phyloP scores from a whole-genome alignment of 2,797 vertebrate genomes.

The Helostoma temminkii region DNA sequence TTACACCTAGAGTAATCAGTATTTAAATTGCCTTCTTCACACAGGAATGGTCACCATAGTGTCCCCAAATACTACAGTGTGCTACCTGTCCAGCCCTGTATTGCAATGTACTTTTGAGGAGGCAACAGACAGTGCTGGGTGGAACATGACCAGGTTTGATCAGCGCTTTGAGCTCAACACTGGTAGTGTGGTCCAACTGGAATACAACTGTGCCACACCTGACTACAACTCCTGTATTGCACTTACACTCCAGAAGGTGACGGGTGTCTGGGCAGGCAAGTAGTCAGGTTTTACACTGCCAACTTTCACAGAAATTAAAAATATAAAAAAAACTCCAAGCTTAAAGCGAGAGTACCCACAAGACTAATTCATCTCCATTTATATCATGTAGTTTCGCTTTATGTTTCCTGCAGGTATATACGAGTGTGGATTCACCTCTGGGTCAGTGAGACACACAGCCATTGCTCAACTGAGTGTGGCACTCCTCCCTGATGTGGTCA shows the following conservation, averaged over 20 bases:
- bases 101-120: slow-evolving; percentile 70
- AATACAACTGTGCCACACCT: fast-evolving
- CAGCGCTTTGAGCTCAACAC: slow-evolving; percentile 35
- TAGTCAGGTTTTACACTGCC: not conserved
- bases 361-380: no score
- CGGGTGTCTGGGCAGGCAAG: slow-evolving; percentile 67
- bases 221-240: not conserved
- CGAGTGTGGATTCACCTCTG: slow-evolving; percentile 72
- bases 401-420: slow-evolving; percentile 72
- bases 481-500: slow-evolving; percentile 75
- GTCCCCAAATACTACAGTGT: not conserved
- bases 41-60: slow-evolving; percentile 75
- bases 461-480: slow-evolving; percentile 38
- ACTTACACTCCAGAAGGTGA: slow-evolving; percentile 21
- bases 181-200: slow-evolving; percentile 59
- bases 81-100: not conserved
- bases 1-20: no score
- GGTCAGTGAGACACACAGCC: slow-evolving; percentile 70
- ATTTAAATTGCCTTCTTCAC: not conserved
- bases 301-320: no score
- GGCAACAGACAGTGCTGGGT: not conserved
- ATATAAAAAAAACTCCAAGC: no score
- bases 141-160: slow-evolving; percentile 34
- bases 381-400: not conserved
- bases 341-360: no score